A percentile compares a stretch with the other conserved stretches of the same genome.
These are phyloP conservation scores for Micropoecilia bifurca DNA, from an alignment of 2,797 vertebrate species.

Conservation along the genomic window DNA sequence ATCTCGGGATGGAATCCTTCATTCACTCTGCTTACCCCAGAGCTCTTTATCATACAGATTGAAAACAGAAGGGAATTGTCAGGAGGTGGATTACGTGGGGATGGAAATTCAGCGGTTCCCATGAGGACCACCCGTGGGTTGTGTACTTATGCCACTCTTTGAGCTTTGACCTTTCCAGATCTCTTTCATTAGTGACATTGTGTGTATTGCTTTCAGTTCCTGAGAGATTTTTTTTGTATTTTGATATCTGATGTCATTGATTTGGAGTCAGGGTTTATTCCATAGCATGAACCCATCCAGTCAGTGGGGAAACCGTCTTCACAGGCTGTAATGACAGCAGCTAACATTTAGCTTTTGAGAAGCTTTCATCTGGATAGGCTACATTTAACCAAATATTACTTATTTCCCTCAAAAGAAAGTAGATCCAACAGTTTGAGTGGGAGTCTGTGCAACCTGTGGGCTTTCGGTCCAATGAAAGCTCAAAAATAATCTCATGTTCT, in stretches of 20 bases:
- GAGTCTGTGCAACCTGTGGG: background rate
- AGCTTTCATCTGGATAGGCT: too few species aligned
- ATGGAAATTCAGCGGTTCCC: slow-evolving; percentile 36
- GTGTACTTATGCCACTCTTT: slow-evolving; percentile 27
- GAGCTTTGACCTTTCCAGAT: slow-evolving; percentile 66
- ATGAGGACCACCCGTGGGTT: slow-evolving; percentile 5
- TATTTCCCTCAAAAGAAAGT: background rate
- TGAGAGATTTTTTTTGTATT: slow-evolving; percentile 36
- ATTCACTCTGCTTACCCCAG: slow-evolving; percentile 53
- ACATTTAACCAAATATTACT: too few species aligned
- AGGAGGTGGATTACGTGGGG: slow-evolving; percentile 35
- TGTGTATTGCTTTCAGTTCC: slow-evolving; percentile 41
- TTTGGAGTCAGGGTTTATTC: background rate
- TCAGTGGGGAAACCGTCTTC: background rate
- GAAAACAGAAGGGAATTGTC: slow-evolving; percentile 56
- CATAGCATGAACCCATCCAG: background rate
- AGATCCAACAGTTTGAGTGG: background rate
- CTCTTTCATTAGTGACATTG: slow-evolving; percentile 64
- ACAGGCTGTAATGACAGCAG: background rate
- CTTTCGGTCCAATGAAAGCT: background rate
- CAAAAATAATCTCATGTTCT: background rate
- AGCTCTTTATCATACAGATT: slow-evolving; percentile 69
- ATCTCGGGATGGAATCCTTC: slow-evolving; percentile 63
- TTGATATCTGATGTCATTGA: slow-evolving; percentile 58
- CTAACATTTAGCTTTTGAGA: background rate